Evolutionary conservation across 2,113 vertebrate genomes (phyloP), one percentile per base, ranked within the genome.

Genomic region (Calidris pugnax): DNA sequence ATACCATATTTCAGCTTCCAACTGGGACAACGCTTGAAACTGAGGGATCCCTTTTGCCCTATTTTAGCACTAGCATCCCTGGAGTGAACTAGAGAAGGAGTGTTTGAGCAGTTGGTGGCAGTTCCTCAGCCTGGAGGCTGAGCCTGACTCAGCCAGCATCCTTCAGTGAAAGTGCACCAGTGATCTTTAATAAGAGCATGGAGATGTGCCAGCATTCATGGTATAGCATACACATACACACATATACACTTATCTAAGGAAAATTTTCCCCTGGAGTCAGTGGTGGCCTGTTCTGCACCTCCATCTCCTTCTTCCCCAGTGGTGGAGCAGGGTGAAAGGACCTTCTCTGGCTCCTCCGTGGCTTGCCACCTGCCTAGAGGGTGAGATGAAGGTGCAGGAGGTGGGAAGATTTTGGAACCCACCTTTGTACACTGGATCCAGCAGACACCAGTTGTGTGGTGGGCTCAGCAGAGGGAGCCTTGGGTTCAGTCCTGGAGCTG

Each of bases 401-500:
- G 15, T 24, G 20, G 15, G 14, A 35, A 27, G 13, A 16, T 30
- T 63, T 64, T 33, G 41, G 67, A 67, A 32, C 10, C 8, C 9
- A 8, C 14, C 21, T 32, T 2, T 7, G 3, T 2, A 9, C 0
- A 2, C 35, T 2, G 37, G 19, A 5, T 39, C 7, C 37, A 16
- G 55, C n/a, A 23, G 56, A 2, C 39, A 27, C 5, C 53, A 39
- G 10, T 14, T 37, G 28, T 71, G 50, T 0, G 26, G 41, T 26
- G 45, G 59, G 8, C 45, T 86, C 95, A 21, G 91, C 95, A 97
- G 89, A 90, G 93, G 95, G 96, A 96, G 91, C 94, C 56, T 88
- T 55, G 26, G 27, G 50, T 16, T 63, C 89, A 74, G 72, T 3
- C 6, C 63, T 80, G 79, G 27, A 62, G 75, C 67, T 45, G 39